Evolutionary conservation across 2,888 invertebrate genomes (phyloP), one percentile per base, ranked within the genome.

Genomic region (Micoletzkya japonica): DNA sequence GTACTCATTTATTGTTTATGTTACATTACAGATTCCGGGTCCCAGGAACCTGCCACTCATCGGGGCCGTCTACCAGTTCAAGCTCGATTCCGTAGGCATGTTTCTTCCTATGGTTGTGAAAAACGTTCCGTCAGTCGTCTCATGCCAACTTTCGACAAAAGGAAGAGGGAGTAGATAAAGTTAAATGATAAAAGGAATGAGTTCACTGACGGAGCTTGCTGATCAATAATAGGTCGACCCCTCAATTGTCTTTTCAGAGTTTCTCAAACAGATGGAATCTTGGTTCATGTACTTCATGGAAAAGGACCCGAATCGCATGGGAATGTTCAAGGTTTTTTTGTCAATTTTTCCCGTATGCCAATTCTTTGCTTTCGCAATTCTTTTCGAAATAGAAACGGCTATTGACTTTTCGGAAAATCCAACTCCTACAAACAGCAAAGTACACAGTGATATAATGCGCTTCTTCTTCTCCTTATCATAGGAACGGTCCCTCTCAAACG

Each of bases 341-440:
- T 56, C 4, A 56, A 24, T 24, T n/a, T 56, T 17, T 2, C 4
- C 2, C 3, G 17, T 56, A 14, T 30, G 17, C 44, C 44, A 44
- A 44, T 44, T 6, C 6, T n/a, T 66, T 30, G 61, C 61, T 32
- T 71, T 34, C 59, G 71, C 64, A 72, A 36, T 39, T 66, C 67
- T 68, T 70, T 30, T 73, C 61, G 24, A 71, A 74, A 56, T 72
- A 72, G 71, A 73, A n/a, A n/a, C n/a, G n/a, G n/a, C n/a, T n/a
- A n/a, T n/a, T n/a, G n/a, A n/a, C n/a, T n/a, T n/a, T n/a, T n/a
- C n/a, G n/a, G n/a, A n/a, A n/a, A n/a, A n/a, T n/a, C n/a, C n/a
- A n/a, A n/a, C n/a, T n/a, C n/a, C n/a, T n/a, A n/a, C n/a, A n/a
- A n/a, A n/a, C n/a, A n/a, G n/a, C n/a, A n/a, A n/a, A n/a, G n/a